Evolutionary conservation across 2,888 invertebrate genomes (phyloP).

Genomic region (Camponotus fellah): DNA sequence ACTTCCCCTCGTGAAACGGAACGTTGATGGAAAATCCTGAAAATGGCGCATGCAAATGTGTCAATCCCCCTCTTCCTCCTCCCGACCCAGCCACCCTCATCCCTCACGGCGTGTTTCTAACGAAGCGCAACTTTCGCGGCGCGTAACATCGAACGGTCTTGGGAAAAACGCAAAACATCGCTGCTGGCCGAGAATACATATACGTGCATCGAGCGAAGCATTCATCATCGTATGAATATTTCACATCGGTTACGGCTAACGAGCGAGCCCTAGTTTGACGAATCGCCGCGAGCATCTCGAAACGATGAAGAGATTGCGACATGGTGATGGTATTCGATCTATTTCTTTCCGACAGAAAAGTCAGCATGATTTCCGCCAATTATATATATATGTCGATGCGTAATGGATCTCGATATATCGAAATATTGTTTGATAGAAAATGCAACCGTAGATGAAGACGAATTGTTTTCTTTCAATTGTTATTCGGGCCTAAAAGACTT

Average conservation of each 20-base stretch:
- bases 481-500: not conserved
- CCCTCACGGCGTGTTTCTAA: not conserved
- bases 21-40: constrained; percentile 40
- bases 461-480: not conserved
- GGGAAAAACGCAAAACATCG: constrained; percentile 64
- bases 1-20: not conserved
- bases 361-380: not conserved
- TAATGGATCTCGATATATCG: not conserved
- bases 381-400: not conserved
- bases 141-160: constrained; percentile 53
- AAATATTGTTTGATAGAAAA: not conserved
- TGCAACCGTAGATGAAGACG: too few relatives aligned
- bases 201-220: constrained; percentile 56
- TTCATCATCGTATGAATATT: constrained; percentile 74
- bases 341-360: not conserved
- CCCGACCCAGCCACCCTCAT: not conserved
- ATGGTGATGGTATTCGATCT: constrained; percentile 17
- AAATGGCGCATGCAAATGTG: constrained; percentile 46
- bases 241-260: constrained; percentile 69
- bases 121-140: constrained; percentile 22
- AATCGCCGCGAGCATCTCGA: constrained; percentile 47
- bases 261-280: constrained; percentile 61
- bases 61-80: not conserved
- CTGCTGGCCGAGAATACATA: constrained; percentile 30
- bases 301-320: constrained; percentile 53